These are phyloP conservation scores for Leptinotarsa tumamoca DNA, from an alignment of 2,888 invertebrate species.

Conservation along the genomic window DNA sequence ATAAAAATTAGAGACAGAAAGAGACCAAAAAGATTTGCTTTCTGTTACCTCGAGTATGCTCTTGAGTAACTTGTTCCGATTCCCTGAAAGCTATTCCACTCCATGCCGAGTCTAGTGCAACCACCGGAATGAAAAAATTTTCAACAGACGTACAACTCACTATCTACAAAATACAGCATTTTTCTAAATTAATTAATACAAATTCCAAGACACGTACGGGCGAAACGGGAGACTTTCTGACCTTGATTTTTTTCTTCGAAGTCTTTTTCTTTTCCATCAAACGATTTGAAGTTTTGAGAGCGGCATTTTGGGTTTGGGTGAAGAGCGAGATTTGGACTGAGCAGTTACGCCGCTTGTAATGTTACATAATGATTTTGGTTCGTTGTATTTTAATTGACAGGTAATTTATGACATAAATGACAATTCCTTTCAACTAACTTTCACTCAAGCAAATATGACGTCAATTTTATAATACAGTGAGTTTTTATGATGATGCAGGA, in stretches of 20 bases:
- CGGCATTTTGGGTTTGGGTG: background rate
- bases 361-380: constrained; percentile 13
- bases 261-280: background rate
- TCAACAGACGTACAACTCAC: constrained; percentile 8
- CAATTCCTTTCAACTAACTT: background rate
- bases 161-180: constrained; percentile 6
- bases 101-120: constrained; percentile 43
- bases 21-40: no score
- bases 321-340: background rate
- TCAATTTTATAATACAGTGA: background rate
- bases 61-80: constrained; percentile 30
- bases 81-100: constrained; percentile 39
- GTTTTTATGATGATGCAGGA: background rate
- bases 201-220: constrained; percentile 2
- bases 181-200: background rate
- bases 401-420: constrained; percentile 6
- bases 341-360: background rate
- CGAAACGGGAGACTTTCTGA: constrained; percentile 31
- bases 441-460: background rate
- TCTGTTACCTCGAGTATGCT: constrained; percentile 29
- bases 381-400: background rate
- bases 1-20: no score
- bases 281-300: background rate
- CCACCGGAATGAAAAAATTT: constrained; percentile 39
- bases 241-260: constrained; percentile 35